Conservation (phyloP, 1,140 invertebrate species). For the Eueides isabella region DNA sequence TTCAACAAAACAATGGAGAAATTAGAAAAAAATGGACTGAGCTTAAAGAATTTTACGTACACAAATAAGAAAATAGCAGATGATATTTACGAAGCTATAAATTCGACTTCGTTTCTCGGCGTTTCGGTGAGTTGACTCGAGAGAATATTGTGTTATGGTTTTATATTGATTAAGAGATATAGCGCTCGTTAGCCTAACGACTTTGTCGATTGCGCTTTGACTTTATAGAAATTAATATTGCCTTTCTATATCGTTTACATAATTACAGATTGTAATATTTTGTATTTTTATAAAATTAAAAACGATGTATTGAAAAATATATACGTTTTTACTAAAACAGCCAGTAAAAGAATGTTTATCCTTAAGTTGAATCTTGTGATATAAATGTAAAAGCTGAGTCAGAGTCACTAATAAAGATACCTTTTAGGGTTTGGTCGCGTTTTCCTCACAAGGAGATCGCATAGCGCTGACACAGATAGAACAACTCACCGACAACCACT, state of each 20-base stretch:
- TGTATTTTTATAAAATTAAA: background rate
- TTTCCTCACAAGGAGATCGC: constrained; percentile 98
- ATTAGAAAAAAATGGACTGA: constrained; percentile 88
- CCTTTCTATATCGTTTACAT: background rate
- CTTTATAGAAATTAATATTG: background rate
- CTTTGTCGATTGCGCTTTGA: constrained; percentile 38
- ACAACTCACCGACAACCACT: constrained; percentile 97
- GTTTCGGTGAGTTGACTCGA: constrained; percentile 91
- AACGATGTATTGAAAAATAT: background rate
- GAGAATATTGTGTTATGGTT: constrained; percentile 24
- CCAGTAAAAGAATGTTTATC: too few relatives aligned
- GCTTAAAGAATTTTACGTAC: constrained; percentile 98
- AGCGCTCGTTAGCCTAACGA: constrained; percentile 44
- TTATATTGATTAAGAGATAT: constrained; percentile 29
- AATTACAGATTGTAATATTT: background rate
- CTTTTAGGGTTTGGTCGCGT: constrained; percentile 93
- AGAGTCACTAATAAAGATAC: background rate
- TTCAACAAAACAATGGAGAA: constrained; percentile 98
- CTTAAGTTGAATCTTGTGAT: background rate
- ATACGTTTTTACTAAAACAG: background rate
- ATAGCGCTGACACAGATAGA: constrained; percentile 99
- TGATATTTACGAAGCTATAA: constrained; percentile 98
- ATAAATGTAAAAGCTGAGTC: background rate
- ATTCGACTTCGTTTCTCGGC: constrained; percentile 98
- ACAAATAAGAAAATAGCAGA: constrained; percentile 96